Conservation (phyloP, 1,140 invertebrate genomes). For the Neodiprion virginianus region DNA sequence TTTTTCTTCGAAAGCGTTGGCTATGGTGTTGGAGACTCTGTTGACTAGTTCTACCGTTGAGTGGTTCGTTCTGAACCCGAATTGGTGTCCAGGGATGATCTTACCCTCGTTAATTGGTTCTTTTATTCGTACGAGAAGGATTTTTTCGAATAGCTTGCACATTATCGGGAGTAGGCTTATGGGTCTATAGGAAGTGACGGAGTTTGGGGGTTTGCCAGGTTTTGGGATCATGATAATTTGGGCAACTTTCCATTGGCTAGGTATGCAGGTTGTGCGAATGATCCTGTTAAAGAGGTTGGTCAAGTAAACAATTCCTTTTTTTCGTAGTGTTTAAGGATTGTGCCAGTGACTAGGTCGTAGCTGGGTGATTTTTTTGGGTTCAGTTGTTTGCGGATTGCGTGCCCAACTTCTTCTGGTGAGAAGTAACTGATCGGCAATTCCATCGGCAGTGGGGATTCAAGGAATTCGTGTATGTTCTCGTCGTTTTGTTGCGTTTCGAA, state of each 20-base stretch:
- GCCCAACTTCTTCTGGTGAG: constrained; percentile 9
- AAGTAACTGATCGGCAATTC: constrained; percentile 17
- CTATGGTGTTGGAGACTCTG: constrained; percentile 31
- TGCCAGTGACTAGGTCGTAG: constrained; percentile 31
- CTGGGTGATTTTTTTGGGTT: constrained; percentile 27
- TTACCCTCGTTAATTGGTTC: constrained; percentile 27
- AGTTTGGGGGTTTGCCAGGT: constrained; percentile 40
- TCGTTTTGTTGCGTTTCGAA: constrained; percentile 12
- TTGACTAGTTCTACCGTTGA: constrained; percentile 26
- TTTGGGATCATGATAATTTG: constrained; percentile 44
- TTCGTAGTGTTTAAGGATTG: constrained; percentile 27
- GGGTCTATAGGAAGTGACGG: constrained; percentile 39
- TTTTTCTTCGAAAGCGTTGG: constrained; percentile 35
- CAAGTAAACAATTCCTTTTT: constrained; percentile 18
- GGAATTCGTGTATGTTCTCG: constrained; percentile 13
- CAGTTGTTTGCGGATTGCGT: constrained; percentile 6
- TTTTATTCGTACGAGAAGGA: constrained; percentile 33
- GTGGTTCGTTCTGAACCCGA: constrained; percentile 14
- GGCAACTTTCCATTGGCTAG: constrained; percentile 44
- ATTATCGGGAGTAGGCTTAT: constrained; percentile 36
- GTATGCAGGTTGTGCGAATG: constrained; percentile 30
- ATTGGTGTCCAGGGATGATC: constrained; percentile 33
- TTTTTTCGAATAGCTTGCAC: constrained; percentile 40
- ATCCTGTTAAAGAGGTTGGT: constrained; percentile 28
- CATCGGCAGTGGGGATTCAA: constrained; percentile 20